Percentiles rank a stretch among this genome's conserved stretches.
phyloP scores from a whole-genome alignment of 2,113 vertebrate species.

The Pogonocichla stellata region DNA sequence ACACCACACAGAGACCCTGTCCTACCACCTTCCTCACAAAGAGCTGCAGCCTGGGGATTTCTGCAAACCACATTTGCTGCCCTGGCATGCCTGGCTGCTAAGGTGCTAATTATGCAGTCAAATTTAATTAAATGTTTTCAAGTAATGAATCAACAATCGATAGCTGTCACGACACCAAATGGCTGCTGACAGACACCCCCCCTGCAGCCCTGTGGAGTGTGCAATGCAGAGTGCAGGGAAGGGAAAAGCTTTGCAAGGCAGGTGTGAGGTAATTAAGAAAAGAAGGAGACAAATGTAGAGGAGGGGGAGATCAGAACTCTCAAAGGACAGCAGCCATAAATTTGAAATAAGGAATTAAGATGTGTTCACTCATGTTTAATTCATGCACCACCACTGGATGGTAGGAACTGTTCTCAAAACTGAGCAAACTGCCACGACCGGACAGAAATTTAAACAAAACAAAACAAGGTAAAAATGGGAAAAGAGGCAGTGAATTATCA shows the following conservation, averaged over 20 bases:
- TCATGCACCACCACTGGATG: background rate
- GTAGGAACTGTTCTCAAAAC: background rate
- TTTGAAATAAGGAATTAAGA: constrained; percentile 35
- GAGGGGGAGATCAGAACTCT: background rate
- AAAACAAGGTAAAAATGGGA: background rate
- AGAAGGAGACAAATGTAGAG: background rate
- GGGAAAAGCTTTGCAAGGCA: background rate
- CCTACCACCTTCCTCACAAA: background rate
- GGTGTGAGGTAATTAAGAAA: background rate
- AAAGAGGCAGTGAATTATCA: background rate
- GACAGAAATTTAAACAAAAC: background rate
- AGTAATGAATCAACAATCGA: constrained; percentile 31
- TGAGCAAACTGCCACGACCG: background rate
- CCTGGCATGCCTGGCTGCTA: background rate
- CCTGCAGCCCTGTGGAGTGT: background rate
- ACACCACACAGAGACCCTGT: background rate
- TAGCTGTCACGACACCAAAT: background rate
- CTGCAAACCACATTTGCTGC: background rate
- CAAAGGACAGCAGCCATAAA: background rate
- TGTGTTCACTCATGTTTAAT: constrained; percentile 26
- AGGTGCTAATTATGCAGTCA: background rate
- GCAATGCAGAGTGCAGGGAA: background rate
- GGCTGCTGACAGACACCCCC: background rate
- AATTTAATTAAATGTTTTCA: constrained; percentile 11
- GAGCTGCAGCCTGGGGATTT: background rate